These are phyloP conservation scores for Lepilemur ruficaudatus DNA, from an alignment of 2,797 vertebrate genomes.

Conservation along the genomic window DNA sequence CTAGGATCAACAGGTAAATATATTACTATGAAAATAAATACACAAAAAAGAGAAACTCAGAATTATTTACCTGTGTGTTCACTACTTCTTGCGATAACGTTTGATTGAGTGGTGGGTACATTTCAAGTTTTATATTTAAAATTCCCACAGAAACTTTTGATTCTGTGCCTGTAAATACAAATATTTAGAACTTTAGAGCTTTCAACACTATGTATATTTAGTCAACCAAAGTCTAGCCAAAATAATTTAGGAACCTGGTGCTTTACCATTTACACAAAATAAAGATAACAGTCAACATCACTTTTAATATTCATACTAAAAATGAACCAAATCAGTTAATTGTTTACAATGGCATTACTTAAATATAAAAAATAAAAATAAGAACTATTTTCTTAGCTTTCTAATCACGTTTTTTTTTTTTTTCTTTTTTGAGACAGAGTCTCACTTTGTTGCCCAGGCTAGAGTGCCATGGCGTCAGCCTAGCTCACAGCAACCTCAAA, in stretches of 20 bases:
- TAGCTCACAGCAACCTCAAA: too few relatives aligned
- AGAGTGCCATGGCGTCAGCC: too few relatives aligned
- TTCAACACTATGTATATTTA: slow-evolving; percentile 18
- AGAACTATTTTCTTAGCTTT: slow-evolving; percentile 29
- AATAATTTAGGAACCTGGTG: slow-evolving; percentile 39
- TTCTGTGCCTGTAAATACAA: slow-evolving; percentile 86
- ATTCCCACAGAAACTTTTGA: slow-evolving; percentile 95
- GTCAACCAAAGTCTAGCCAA: slow-evolving; percentile 12
- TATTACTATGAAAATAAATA: slow-evolving; percentile 10
- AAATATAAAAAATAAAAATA: background rate
- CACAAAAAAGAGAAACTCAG: background rate
- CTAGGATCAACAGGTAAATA: slow-evolving; percentile 16
- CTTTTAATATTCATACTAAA: slow-evolving; percentile 29
- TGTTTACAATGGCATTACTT: background rate
- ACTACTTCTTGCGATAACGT: slow-evolving; percentile 91
- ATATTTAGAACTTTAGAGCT: slow-evolving; percentile 56
- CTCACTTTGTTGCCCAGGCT: too few relatives aligned
- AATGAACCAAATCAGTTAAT: background rate
- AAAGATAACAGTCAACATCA: slow-evolving; percentile 8
- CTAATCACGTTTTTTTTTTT: background rate
- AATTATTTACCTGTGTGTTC: slow-evolving; percentile 91
- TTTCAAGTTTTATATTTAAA: slow-evolving; percentile 94
- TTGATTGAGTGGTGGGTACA: slow-evolving; percentile 92
- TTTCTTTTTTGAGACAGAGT: too few relatives aligned
- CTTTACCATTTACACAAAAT: slow-evolving; percentile 18